Evolutionary conservation across 2,797 vertebrate genomes (phyloP).

Genomic region (Pteropus rufus): DNA sequence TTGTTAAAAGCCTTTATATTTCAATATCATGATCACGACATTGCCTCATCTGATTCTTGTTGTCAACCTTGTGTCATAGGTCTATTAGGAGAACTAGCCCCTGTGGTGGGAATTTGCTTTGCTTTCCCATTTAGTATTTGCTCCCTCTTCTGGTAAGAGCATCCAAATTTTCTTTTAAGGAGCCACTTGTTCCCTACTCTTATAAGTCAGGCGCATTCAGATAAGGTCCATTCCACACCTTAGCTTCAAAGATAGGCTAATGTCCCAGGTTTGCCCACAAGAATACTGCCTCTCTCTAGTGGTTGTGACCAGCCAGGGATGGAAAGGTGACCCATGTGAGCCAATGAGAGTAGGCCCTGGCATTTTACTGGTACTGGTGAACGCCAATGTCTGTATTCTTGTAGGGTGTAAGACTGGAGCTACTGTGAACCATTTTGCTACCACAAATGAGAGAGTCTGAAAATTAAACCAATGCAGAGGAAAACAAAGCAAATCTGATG

Average conservation of each 20-base stretch:
- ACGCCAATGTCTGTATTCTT: not conserved
- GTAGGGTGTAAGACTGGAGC: not conserved
- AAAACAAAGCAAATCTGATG: not conserved
- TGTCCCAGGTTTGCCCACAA: not conserved
- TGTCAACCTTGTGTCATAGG: not conserved
- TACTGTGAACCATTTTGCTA: not conserved
- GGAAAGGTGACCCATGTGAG: not conserved
- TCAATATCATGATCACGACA: not conserved
- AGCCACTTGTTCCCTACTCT: not conserved
- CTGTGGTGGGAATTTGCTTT: fast-evolving
- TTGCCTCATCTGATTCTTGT: not conserved
- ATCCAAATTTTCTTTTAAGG: not conserved
- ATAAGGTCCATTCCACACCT: not conserved
- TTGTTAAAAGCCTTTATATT: not conserved
- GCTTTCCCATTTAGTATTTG: not conserved
- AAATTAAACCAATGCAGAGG: not conserved
- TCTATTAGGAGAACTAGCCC: not conserved
- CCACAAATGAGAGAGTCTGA: not conserved
- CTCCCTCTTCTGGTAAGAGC: not conserved
- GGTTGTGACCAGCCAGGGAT: not conserved
- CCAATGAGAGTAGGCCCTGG: not conserved
- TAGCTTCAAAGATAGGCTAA: not conserved
- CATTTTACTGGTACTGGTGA: not conserved
- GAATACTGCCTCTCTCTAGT: not conserved
- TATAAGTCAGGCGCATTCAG: not conserved